These are phyloP conservation scores for Procavia capensis DNA, from an alignment of 2,113 vertebrate species.

Conservation along the genomic window DNA sequence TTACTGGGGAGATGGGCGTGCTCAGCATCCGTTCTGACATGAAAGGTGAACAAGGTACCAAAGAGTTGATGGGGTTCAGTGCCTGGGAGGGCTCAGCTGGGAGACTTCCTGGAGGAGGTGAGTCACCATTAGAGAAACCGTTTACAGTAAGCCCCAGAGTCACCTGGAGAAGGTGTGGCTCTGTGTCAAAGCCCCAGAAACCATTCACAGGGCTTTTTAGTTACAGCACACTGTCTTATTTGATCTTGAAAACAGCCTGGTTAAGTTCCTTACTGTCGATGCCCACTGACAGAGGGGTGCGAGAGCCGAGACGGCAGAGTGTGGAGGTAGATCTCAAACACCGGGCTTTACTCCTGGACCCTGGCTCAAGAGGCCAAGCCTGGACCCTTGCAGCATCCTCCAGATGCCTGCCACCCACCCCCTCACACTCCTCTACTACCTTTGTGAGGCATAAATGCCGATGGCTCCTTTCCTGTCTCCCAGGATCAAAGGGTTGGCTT, in stretches of 20 bases:
- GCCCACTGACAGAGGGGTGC: background rate
- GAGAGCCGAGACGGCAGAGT: background rate
- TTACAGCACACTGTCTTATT: background rate
- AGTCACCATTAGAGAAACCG: background rate
- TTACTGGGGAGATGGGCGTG: background rate
- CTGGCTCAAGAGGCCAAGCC: background rate
- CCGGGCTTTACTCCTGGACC: background rate
- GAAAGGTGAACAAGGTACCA: background rate
- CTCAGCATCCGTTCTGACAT: background rate
- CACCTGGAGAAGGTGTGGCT: background rate
- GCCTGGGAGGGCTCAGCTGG: background rate
- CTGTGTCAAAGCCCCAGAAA: background rate
- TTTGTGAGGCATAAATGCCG: slow-evolving; percentile 29
- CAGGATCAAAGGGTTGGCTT: slow-evolving; percentile 71
- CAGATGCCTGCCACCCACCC: background rate
- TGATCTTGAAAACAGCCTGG: background rate
- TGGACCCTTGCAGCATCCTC: background rate
- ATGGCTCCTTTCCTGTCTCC: slow-evolving; percentile 59
- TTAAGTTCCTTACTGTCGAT: background rate
- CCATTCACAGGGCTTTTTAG: background rate
- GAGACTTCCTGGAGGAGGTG: background rate
- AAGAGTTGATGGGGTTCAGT: background rate
- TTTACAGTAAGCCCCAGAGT: background rate
- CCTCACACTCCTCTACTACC: background rate
- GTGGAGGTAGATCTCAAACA: background rate